Evolutionary conservation across 1,140 invertebrate genomes (phyloP), one percentile per base, ranked within the genome.

Genomic region (Drosophila gunungcola): DNA sequence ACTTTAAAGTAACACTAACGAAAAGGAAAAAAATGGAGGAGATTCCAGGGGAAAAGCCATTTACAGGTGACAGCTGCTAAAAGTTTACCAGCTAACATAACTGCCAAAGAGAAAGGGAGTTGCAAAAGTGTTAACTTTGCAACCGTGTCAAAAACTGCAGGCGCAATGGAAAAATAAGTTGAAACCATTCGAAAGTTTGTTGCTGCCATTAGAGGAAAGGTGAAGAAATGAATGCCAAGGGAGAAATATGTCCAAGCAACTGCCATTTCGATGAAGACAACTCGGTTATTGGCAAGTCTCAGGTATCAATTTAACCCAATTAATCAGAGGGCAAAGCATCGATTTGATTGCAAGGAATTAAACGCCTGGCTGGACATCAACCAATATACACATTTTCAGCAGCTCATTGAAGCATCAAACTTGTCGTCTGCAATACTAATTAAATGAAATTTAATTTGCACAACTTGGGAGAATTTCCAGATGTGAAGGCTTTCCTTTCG

Each of bases 111-210:
- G 49, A 6, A 10, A 32, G 25, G 32, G 4, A 45, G 27, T 29
- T 38, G 41, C 4, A 48, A 39, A 72, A 49, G 36, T 49, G 25
- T 57, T 57, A 70, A 72, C 65, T 72, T 72, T 42, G 36, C 65
- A 70, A 70, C 68, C 70, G 64, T 72, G 65, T 72, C 68, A 72
- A 34, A 70, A 72, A 72, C 68, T 72, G 65, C 65, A 70, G 65
- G 36, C 64, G 55, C 62, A 42, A 32, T 11, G 53, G 27, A 48
- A 36, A 29, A 42, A 21, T 41, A 64, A 73, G 43, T 74, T 64
- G n/a, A 32, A 43, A 21, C 25, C 72, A 32, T 56, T 74, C 12
- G 36, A 64, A 76, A 76, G 53, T 76, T 76, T 67, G 42, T 21
- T 36, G 51, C 12, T 16, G 27, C 16, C 41, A 46, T 16, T 27